Percentiles rank a stretch among this genome's conserved stretches.
Conservation (phyloP, 2,797 vertebrate species). For the Spinus olivaceus region DNA sequence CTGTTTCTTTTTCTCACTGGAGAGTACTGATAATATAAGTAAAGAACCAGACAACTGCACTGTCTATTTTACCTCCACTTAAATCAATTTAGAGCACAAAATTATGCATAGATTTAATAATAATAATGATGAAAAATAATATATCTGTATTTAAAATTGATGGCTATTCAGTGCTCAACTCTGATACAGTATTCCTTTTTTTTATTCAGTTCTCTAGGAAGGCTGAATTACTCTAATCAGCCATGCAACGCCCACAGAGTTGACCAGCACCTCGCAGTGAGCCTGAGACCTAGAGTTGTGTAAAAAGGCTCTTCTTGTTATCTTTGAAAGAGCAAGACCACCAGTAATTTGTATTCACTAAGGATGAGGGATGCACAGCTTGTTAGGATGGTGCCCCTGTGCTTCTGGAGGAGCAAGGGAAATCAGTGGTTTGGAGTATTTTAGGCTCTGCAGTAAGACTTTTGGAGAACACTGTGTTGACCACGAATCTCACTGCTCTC, state of each 20-base stretch:
- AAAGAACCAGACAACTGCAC: neutral
- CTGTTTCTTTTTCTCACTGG: neutral
- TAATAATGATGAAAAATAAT: neutral
- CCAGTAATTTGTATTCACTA: accelerated
- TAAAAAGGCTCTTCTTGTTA: neutral
- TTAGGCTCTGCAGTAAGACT: neutral
- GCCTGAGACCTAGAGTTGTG: neutral
- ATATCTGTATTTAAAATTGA: neutral
- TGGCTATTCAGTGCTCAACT: neutral
- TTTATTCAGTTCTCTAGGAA: neutral
- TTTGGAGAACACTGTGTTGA: neutral
- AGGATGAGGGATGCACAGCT: neutral
- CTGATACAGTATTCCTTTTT: neutral
- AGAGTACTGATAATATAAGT: neutral
- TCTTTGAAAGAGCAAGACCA: neutral
- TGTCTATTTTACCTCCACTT: neutral
- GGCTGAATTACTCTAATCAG: neutral
- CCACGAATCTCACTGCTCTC: accelerated
- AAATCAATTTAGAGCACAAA: neutral
- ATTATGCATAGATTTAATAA: neutral
- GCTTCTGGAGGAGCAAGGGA: neutral
- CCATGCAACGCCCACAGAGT: neutral
- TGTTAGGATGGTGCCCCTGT: neutral
- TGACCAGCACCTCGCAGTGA: neutral
- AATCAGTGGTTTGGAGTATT: neutral